Evolutionary conservation across 2,888 invertebrate species (phyloP), one percentile per base, ranked within the genome.

Genomic region (Brenthis daphne): DNA sequence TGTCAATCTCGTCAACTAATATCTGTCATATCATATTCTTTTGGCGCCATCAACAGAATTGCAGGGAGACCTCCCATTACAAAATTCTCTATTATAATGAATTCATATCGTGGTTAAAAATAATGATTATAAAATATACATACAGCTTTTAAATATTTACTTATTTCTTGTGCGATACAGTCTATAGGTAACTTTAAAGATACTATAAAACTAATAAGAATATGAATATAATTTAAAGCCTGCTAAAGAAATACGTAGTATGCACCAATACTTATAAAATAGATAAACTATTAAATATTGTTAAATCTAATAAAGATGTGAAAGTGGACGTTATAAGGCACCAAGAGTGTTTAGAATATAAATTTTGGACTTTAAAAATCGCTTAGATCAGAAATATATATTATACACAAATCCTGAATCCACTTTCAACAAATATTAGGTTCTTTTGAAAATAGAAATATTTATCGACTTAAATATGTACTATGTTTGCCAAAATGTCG

Each of bases 291-390:
- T 47, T 20, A 20, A 47, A 48, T 58, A 58, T 24, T 29, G 8
- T 20, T 13, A 63, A 51, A 51, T 14, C 33, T 63, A 51, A 20
- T 61, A 16, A 56, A 67, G 55, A 55, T 11, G 48, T 47, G 56
- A 61, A 50, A 61, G 55, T 61, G 67, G 67, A 67, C 67, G 61
- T 48, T 57, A 67, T 67, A 67, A 67, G 61, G 67, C 67, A 67
- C 67, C 50, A 56, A 67, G 67, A 67, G 16, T 61, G 24, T 61
- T 50, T 50, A 37, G 37, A 53, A 63, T 53, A 37, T 50, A 66
- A 48, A 29, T 47, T 54, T 53, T 43, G 50, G 54, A 60, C 60
- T 33, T 29, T 60, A 48, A 11, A 37, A 48, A 48, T 11, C n/a
- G 29, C 3, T 20, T 54, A 54, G 47, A 58, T 47, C 57, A 51